phyloP scores from a whole-genome alignment of 2,888 invertebrate species.

The Schizotus pectinicornis region DNA sequence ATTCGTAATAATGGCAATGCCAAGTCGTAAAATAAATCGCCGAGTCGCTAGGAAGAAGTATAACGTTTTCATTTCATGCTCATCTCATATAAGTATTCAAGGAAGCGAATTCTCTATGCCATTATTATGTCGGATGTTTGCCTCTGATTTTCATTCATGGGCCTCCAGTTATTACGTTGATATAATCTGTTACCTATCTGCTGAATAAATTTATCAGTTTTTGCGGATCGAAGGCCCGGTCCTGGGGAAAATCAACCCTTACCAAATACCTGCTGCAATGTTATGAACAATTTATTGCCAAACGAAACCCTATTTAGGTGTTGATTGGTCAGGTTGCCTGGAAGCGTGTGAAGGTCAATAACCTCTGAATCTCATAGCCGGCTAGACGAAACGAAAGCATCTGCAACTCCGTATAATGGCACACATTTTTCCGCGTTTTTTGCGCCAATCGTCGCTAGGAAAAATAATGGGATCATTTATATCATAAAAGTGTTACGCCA shows the following conservation, averaged over 20 bases:
- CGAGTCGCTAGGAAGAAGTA: too few species aligned
- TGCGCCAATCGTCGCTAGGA: constrained; percentile 1
- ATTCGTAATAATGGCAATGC: background rate
- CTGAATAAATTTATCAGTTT: too few species aligned
- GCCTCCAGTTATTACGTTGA: constrained; percentile 15
- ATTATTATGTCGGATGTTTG: constrained; percentile 8
- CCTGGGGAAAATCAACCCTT: too few species aligned
- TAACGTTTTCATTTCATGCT: constrained; percentile 25
- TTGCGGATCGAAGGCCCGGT: too few species aligned
- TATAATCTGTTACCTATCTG: too few species aligned
- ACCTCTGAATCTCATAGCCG: constrained; percentile 41
- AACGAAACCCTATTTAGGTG: constrained; percentile 35
- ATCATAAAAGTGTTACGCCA: constrained; percentile 27
- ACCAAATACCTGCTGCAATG: too few species aligned
- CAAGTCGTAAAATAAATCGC: constrained; percentile 14
- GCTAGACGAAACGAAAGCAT: constrained; percentile 48
- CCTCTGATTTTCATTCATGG: constrained; percentile 16
- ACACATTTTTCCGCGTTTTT: constrained; percentile 44
- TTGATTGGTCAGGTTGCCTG: constrained; percentile 44
- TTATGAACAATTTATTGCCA: constrained; percentile 22
- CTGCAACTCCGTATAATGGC: constrained; percentile 43
- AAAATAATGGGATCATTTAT: background rate
- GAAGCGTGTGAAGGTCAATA: constrained; percentile 42
- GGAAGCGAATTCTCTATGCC: constrained; percentile 21
- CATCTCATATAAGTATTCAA: constrained; percentile 21